phyloP scores from a whole-genome alignment of 2,113 vertebrate species.

The Ptyas mucosa region DNA sequence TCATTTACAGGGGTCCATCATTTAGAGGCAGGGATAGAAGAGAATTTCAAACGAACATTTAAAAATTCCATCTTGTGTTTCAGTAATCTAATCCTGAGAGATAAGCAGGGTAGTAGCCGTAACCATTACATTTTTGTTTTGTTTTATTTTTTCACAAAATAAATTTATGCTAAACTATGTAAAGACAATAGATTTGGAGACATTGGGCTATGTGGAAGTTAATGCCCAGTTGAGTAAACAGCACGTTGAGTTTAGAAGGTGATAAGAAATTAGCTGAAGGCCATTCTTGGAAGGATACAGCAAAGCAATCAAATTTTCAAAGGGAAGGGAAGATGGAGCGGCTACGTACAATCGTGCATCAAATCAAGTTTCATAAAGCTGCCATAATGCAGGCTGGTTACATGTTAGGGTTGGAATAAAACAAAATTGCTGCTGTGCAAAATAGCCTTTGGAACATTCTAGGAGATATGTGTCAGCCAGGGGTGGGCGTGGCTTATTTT shows the following conservation, averaged over 20 bases:
- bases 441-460: background rate
- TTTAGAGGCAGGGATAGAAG: background rate
- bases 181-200: background rate
- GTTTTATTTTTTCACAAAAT: background rate
- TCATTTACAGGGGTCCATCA: too few relatives aligned
- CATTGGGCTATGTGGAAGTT: background rate
- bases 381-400: background rate
- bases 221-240: background rate
- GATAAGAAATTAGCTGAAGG: background rate
- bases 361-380: background rate
- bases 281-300: background rate
- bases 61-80: background rate
- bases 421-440: background rate
- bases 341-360: background rate
- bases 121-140: background rate
- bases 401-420: background rate
- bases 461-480: background rate
- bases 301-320: background rate
- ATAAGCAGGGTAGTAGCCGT: background rate
- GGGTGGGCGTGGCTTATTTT: too few relatives aligned
- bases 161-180: background rate
- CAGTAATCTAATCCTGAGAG: background rate
- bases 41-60: background rate
- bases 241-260: background rate
- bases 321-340: background rate